Conservation (phyloP, 2,888 invertebrate genomes). For the Ophion ellenae region DNA sequence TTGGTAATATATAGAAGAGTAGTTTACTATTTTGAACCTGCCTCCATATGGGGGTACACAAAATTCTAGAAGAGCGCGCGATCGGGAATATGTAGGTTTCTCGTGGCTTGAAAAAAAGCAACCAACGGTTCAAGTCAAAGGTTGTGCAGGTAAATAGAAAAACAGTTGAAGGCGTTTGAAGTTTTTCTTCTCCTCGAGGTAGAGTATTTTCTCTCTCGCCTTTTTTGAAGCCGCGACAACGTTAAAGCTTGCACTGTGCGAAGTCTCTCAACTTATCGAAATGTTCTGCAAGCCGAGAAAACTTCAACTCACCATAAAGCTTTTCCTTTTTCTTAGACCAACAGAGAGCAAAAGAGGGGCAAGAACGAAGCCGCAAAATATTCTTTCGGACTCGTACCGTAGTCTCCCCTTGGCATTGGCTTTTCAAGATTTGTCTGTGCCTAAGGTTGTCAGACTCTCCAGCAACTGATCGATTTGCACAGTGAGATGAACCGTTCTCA, state of each 20-base stretch:
- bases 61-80: not conserved
- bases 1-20: not conserved
- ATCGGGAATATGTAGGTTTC: conserved; percentile 36
- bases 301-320: conserved; percentile 50
- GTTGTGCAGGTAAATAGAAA: conserved; percentile 48
- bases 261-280: conserved; percentile 52
- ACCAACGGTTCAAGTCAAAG: conserved; percentile 57
- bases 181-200: conserved; percentile 6
- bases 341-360: not conserved
- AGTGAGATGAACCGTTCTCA: conserved; percentile 4
- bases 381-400: conserved; percentile 37
- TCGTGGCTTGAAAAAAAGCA: conserved; percentile 68
- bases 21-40: not conserved
- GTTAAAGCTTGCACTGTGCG: conserved; percentile 9
- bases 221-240: conserved; percentile 6
- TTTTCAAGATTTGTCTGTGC: conserved; percentile 18
- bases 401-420: conserved; percentile 39
- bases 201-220: conserved; percentile 6
- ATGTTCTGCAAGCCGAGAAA: conserved; percentile 50
- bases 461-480: conserved; percentile 6
- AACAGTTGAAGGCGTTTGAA: conserved; percentile 29
- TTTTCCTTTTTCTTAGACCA: conserved; percentile 1
- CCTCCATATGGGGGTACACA: too few species aligned
- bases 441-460: conserved; percentile 26
- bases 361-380: conserved; percentile 38